These are phyloP conservation scores for Neodon shergylaensis DNA, from an alignment of 2,113 vertebrate genomes.

Conservation along the genomic window DNA sequence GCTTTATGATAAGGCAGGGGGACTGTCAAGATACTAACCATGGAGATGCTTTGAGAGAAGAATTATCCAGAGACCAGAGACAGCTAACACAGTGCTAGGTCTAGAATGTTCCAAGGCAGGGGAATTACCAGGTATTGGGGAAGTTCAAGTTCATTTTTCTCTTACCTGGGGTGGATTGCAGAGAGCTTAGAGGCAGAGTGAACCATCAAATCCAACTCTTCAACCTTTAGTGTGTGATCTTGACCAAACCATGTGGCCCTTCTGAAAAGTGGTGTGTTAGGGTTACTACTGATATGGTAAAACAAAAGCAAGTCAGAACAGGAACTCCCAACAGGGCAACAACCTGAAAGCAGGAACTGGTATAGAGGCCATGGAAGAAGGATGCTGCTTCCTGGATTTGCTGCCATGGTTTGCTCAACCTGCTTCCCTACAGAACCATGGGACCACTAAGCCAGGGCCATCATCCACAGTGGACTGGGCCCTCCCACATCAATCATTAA, in stretches of 20 bases:
- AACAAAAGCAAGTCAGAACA: background rate
- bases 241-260: background rate
- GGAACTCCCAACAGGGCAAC: background rate
- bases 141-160: background rate
- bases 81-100: background rate
- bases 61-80: background rate
- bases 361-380: too few species aligned
- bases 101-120: background rate
- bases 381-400: background rate
- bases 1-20: slow-evolving; percentile 16
- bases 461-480: background rate
- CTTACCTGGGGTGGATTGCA: background rate
- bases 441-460: background rate
- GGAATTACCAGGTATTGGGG: background rate
- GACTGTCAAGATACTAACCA: background rate
- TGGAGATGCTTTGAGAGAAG: background rate
- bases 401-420: background rate
- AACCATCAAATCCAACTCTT: background rate
- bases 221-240: background rate
- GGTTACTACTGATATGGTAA: background rate
- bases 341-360: background rate
- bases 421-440: background rate
- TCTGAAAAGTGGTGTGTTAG: background rate
- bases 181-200: background rate
- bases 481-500: background rate